Base-by-base conservation (phyloP, 2,113 vertebrate genomes). In the Nymphicus hollandicus region DNA sequence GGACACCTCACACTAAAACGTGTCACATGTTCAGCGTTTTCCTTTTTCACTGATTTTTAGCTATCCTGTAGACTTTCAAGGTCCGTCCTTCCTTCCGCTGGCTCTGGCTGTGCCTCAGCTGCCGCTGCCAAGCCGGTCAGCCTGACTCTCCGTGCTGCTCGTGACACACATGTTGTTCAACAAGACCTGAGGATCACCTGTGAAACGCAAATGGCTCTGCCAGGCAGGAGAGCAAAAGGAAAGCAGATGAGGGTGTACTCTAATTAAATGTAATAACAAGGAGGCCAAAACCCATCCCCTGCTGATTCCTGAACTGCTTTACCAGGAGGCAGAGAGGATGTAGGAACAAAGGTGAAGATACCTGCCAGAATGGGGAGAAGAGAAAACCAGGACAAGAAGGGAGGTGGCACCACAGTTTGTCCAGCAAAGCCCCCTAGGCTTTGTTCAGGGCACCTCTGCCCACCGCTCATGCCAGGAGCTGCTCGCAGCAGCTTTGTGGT, bases 201-300 rank as follows among this genome's bases (percentile, higher is more conserved):
- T 55, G 89, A 83, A 64, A 88, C 55, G 46, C 84, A 91, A 88
- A 91, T 91, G 58, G 60, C 35, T 78, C 79, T 79, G 70, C 15
- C 71, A 83, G 41, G 70, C 65, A 52, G 83, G 23, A 76, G 52
- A 58, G 43, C 6, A 12, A 92, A 79, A 89, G 41, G 60, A 81
- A 84, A 73, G 81, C 52, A 71, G 61, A 89, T 2, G 23, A 85
- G 35, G 27, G 11, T 53, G 35, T 63, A 82, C 68, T 86, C 79
- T 95, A 82, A 93, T 82, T 89, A 88, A 79, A 43, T 68, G 70
- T 74, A 64, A 85, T 25, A 47, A 71, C 65, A 91, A 70, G 25
- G 74, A 95, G 65, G 91, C 80, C 49, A 83, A 80, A 72, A 81
- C 80, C 43, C 77, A 55, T 86, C 79, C 65, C 82, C 41, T 96